Percentiles rank a stretch among this genome's conserved stretches.
phyloP scores from a whole-genome alignment of 92 coral and sea anemone species.

The Micromussa lordhowensis region DNA sequence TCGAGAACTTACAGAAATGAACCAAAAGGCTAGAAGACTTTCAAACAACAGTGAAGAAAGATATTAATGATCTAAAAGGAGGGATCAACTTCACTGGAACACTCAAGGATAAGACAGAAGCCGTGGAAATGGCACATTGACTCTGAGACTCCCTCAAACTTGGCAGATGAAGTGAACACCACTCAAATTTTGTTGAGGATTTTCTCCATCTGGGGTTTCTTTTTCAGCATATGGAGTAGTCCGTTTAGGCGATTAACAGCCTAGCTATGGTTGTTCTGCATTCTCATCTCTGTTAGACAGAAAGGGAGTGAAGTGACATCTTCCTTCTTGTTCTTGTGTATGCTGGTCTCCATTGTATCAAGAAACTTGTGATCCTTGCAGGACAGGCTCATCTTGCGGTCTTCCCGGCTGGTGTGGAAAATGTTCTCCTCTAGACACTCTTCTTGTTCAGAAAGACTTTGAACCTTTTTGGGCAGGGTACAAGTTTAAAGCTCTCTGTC shows the following conservation, averaged over 20 bases:
- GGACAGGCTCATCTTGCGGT: constrained; percentile 36
- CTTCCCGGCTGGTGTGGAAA: constrained; percentile 36
- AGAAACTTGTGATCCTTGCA: constrained; percentile 38
- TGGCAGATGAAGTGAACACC: too few species aligned
- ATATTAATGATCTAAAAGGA: too few species aligned
- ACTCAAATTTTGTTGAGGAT: constrained; percentile 19
- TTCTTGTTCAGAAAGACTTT: constrained; percentile 7
- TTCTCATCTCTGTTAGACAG: constrained; percentile 14
- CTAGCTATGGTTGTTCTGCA: constrained; percentile 34
- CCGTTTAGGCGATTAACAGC: constrained; percentile 47
- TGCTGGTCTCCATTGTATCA: constrained; percentile 17
- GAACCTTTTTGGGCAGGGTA: constrained; percentile 43
- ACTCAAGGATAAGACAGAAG: too few species aligned
- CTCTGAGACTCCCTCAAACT: too few species aligned
- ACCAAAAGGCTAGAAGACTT: too few species aligned
- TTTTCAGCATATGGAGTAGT: constrained; percentile 36
- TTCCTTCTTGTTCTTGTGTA: constrained; percentile 26
- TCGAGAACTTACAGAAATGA: too few species aligned
- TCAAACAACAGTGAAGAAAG: too few species aligned
- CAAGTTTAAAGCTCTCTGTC: constrained; percentile 10
- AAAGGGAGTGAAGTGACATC: constrained; percentile 56
- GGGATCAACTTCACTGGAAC: too few species aligned
- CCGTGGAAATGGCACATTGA: too few species aligned
- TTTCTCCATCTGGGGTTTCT: constrained; percentile 53
- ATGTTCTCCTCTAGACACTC: constrained; percentile 18